Evolutionary conservation across 2,888 invertebrate genomes (phyloP), one percentile per base, ranked within the genome.

Genomic region (Sarcophaga carnaria): DNA sequence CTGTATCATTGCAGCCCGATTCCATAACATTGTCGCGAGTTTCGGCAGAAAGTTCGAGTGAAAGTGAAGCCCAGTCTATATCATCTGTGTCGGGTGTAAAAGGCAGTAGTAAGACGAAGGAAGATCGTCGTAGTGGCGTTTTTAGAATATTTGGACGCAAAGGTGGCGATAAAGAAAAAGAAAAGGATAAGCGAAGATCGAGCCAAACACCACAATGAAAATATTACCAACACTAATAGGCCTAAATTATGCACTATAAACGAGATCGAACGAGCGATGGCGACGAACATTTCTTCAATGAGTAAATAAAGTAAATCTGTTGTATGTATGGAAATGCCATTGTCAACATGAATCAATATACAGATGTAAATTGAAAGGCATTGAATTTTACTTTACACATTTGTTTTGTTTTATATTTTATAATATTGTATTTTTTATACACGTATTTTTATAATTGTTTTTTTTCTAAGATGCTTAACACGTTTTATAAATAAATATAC

Each of bases 21-120:
- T 91, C 92, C 20, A 90, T 93, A 14, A 91, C 91, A 79, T 90
- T 92, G 63, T 90, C 92, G 59, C 92, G 93, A 22, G 91, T 91
- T 3, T 92, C 92, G 2, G 93, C 94, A 45, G 94, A 94, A 88
- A 94, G 94, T 88, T 93, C 93, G 70, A 94, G 94, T 89, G 94
- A 94, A 89, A 93, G 93, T 88, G 94, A 94, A 89, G 93, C 94
- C 60, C 93, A 93, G 89, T 93, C 93, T 25, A 93, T 93, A 85
- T 93, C 93, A 80, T 93, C 93, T 11, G 90, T 93, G 60, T 93
- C 93, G 72, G 93, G 93, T 84, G 93, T 93, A 69, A 92, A 91
- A 79, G 91, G 90, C 22, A 90, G 89, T 77, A 92, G 91, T 88
- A 85, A 85, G 62, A 49, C 75, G 60, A 92, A 93, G 88, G 93